Base-by-base conservation (phyloP, 2,888 invertebrate genomes). In the Lasioglossum morio region DNA sequence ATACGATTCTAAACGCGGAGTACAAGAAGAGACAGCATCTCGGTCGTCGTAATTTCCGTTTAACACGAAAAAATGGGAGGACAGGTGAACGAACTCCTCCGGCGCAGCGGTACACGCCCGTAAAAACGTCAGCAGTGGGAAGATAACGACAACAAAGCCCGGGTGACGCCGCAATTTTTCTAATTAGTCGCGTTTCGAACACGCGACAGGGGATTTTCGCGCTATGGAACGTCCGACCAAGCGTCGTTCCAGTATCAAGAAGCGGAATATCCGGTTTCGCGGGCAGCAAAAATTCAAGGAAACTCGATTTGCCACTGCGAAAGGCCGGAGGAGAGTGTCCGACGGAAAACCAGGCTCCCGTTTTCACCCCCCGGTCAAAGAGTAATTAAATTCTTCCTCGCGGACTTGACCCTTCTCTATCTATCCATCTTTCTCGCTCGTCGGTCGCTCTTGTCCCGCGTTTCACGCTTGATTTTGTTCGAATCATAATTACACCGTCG, bases 401-500 rank as follows among this genome's bases (percentile, higher is more conserved):
- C n/a, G 63, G 30, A 30, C 30, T 30, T 30, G 60, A 30, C 60
- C 4, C 60, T 27, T 30, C 16, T 4, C 60, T 16, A 12, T 63
- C 60, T 2, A 14, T 12, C 60, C 12, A 3, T 27, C 27, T 30
- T 7, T 30, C 0, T 12, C 63, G 16, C 30, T 63, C 7, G 16
- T 5, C 16, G 27, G 0, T 66, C 23, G 23, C 30, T 23, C 66
- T 66, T 66, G 34, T 34, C 3, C 66, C 66, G 23, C 30, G 34
- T 37, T 66, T 66, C 34, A 23, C 70, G 70, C 70, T 69, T 34
- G 70, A 70, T 40, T 70, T 70, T 40, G 70, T 70, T 70, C 37
- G 70, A 70, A 70, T 70, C 70, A 40, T 70, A 40, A 70, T 70
- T 37, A 70, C 37, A 70, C 66, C 66, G 34, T 37, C 66, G 66